Conservation (phyloP, 1,140 invertebrate genomes). For the Bicyclus anynana region DNA sequence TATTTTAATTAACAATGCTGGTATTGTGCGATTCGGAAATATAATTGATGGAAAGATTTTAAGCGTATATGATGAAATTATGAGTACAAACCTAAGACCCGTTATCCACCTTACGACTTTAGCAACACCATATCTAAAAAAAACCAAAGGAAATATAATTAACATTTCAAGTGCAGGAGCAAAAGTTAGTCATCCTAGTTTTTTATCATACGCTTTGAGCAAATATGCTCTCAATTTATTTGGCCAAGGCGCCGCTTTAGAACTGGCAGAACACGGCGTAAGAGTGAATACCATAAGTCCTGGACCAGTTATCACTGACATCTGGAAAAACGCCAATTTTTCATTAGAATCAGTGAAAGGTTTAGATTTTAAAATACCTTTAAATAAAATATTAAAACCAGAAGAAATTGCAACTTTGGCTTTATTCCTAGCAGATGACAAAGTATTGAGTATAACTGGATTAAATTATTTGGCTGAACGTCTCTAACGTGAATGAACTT, state of each 20-base stretch:
- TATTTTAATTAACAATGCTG: conserved; percentile 27
- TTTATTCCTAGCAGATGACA: background rate
- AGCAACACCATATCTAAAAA: conserved; percentile 23
- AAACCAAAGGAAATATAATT: conserved; percentile 28
- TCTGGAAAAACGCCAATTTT: background rate
- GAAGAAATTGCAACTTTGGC: background rate
- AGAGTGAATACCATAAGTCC: background rate
- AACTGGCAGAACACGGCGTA: conserved; percentile 21
- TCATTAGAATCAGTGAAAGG: background rate
- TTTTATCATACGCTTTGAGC: background rate
- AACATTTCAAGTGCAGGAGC: conserved; percentile 29
- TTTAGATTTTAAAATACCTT: background rate
- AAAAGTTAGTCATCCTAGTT: conserved; percentile 1
- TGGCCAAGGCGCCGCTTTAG: conserved; percentile 15
- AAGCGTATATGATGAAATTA: conserved; percentile 17
- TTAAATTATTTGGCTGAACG: conserved; percentile 5
- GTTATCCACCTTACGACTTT: conserved; percentile 20
- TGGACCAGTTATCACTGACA: background rate
- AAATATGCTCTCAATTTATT: conserved; percentile 27
- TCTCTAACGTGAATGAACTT: too few species aligned
- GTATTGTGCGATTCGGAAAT: background rate
- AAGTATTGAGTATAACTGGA: background rate
- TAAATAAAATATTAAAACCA: background rate
- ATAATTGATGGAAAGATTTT: conserved; percentile 18
- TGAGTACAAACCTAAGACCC: conserved; percentile 23